Evolutionary conservation across 2,888 invertebrate species (phyloP), one percentile per base, ranked within the genome.

Genomic region (Thera obeliscata): DNA sequence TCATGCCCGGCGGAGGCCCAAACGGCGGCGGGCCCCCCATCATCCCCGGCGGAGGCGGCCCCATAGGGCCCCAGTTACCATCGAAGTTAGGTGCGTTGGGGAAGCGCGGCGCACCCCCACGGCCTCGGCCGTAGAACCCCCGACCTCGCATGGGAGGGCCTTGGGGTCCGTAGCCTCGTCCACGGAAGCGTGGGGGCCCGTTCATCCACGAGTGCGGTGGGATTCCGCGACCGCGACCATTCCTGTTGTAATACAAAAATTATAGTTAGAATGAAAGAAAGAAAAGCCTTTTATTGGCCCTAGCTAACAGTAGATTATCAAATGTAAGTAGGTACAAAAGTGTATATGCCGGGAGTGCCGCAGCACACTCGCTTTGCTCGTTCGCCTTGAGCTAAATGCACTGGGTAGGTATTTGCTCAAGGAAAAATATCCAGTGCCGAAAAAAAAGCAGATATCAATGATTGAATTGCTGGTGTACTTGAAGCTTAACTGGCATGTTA

Each of bases 11-110:
- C n/a, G 94, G 94, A 0, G 93, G 93, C 0, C 94, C 93, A 66
- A 87, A 93, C 2, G 91, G 92, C 0, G 91, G 91, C 1, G 91
- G 91, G 0, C 91, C 91, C 0, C 90, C 90, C 89, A 91, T 89
- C 91, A 91, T 91, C 0, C 90, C 95, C 41, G 95, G 91, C 35
- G 95, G 94, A 0, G 94, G 94, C 50, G 94, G 94, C 0, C 95
- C 95, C 89, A 94, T 94, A 36, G 95, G 95, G 11, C 95, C 96
- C 96, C 96, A 97, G 84, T 96, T 96, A 12, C 95, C 96, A 78
- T 93, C 93, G 57, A 86, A 92, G 72, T 87, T 90, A 0, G 94
- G 94, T 4, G 94, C 93, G 77, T 93, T 87, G 72, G 94, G 91
- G 69, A 94, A 93, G 65, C 91, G 83, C 0, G 92, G 91, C 2